These are phyloP conservation scores for Hyperoplus lanceolatus DNA, from an alignment of 2,797 vertebrate species.

Conservation along the genomic window DNA sequence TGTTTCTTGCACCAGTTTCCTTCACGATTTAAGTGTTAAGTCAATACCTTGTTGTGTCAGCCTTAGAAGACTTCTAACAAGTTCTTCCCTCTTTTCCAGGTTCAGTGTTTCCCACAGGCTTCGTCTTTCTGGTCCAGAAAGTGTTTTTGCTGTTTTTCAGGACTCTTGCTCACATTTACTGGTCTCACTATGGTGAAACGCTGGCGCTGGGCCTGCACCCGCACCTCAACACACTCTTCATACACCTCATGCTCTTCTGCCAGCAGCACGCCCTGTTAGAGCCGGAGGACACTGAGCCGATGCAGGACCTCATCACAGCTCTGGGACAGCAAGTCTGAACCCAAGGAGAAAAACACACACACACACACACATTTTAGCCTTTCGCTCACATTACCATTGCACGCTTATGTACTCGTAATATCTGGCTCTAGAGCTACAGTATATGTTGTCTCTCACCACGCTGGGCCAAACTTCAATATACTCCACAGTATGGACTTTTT, in stretches of 20 bases:
- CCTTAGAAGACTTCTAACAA: neutral
- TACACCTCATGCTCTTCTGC: constrained; percentile 87
- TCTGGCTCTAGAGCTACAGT: constrained; percentile 6
- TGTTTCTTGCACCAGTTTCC: neutral
- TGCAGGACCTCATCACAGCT: constrained; percentile 85
- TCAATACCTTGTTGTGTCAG: too few species aligned
- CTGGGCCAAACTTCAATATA: constrained; percentile 22
- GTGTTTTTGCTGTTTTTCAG: constrained; percentile 88
- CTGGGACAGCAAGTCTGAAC: constrained; percentile 64
- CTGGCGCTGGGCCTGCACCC: constrained; percentile 85
- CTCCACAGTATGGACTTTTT: constrained; percentile 30
- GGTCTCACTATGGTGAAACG: constrained; percentile 86
- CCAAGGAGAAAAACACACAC: constrained; percentile 12
- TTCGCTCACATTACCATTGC: constrained; percentile 14
- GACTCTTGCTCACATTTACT: constrained; percentile 89
- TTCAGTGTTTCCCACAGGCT: constrained; percentile 84
- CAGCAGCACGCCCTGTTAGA: constrained; percentile 86
- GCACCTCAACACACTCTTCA: constrained; percentile 89
- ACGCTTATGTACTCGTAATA: constrained; percentile 34
- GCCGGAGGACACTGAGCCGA: constrained; percentile 80
- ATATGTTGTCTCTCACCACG: neutral
- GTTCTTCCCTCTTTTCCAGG: constrained; percentile 66
- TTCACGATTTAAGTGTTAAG: neutral
- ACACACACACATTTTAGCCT: neutral
- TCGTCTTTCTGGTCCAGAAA: constrained; percentile 87